These are phyloP conservation scores for Trachelus tabidus DNA, from an alignment of 2,888 invertebrate genomes.

Conservation along the genomic window DNA sequence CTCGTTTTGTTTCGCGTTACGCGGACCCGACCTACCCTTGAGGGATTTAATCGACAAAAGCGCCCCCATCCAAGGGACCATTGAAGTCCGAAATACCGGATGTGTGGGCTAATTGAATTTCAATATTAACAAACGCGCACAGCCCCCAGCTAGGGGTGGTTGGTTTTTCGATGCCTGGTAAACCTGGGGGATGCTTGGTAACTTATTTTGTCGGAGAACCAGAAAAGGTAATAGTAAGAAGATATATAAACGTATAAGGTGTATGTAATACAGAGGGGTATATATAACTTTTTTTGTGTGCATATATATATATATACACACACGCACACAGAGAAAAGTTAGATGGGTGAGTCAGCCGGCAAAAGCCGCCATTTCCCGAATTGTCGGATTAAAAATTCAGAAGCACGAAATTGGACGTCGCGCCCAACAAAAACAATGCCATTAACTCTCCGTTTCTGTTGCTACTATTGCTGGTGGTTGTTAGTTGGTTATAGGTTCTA, in stretches of 20 bases:
- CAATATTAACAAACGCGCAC: constrained; percentile 30
- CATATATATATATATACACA: no score
- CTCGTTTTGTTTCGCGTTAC: no score
- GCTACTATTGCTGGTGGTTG: neutral
- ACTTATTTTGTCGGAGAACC: no score
- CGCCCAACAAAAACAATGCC: constrained; percentile 23
- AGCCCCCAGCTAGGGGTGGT: constrained; percentile 12
- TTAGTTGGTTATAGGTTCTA: no score
- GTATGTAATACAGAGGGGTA: no score
- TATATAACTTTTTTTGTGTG: no score
- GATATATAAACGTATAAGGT: constrained; percentile 2
- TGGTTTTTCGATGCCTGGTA: constrained; percentile 19
- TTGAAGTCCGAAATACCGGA: neutral
- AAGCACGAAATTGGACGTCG: constrained; percentile 22
- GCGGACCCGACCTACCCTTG: neutral
- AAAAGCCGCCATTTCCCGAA: constrained; percentile 6
- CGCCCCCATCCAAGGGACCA: neutral
- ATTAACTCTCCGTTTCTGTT: constrained; percentile 8
- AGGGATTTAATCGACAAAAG: neutral
- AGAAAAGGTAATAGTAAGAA: no score
- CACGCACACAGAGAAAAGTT: no score
- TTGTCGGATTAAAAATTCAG: constrained; percentile 20
- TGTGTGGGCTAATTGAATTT: constrained; percentile 33
- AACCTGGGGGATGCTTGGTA: neutral
- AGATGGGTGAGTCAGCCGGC: neutral